Conservation (phyloP, 2,113 vertebrate genomes). For the Dipodomys spectabilis region DNA sequence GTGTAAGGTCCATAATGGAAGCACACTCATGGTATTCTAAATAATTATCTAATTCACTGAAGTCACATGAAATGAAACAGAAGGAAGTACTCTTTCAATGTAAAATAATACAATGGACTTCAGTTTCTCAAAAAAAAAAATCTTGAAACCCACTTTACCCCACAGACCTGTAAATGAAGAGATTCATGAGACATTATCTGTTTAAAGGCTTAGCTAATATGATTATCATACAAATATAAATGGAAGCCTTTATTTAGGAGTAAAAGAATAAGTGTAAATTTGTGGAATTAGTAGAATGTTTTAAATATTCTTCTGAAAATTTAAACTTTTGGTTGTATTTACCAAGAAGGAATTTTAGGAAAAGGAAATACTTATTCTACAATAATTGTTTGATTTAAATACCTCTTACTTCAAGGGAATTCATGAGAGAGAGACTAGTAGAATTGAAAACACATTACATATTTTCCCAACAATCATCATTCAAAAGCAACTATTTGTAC, state of each 20-base stretch:
- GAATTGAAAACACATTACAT: conserved; percentile 2
- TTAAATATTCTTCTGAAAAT: conserved; percentile 22
- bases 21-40: not conserved
- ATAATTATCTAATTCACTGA: conserved; percentile 28
- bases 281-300: conserved; percentile 14
- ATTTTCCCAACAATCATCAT: not conserved
- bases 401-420: not conserved
- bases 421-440: not conserved
- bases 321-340: not conserved
- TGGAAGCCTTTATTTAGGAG: not conserved
- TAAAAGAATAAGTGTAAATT: conserved; percentile 15
- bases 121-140: conserved; percentile 33
- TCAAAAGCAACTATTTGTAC: conserved; percentile 19
- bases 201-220: conserved; percentile 12
- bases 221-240: conserved; percentile 30
- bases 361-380: not conserved
- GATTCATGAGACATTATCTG: not conserved
- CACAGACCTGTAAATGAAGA: not conserved
- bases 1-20: not conserved
- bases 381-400: conserved; percentile 54
- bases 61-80: not conserved
- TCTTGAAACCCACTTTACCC: not conserved
- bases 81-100: not conserved
- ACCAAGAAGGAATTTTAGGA: not conserved
- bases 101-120: conserved; percentile 24